Conservation (phyloP, 2,797 vertebrate genomes). For the Melanotaenia maccullochi region DNA sequence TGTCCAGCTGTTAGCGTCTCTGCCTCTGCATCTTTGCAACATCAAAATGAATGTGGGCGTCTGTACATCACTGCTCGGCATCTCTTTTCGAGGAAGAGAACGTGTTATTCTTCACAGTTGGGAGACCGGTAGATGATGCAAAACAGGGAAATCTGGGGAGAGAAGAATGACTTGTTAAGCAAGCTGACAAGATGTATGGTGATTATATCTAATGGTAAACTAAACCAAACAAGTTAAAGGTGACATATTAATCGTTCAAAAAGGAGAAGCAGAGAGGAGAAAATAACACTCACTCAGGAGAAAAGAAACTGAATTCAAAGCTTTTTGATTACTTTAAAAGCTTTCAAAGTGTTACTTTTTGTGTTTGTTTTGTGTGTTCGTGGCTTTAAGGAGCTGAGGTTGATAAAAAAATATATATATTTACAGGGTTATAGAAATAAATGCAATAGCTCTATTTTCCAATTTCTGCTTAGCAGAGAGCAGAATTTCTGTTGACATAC, state of each 20-base stretch:
- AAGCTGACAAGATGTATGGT: constrained; percentile 5
- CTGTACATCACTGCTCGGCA: constrained; percentile 66
- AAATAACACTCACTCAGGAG: not conserved
- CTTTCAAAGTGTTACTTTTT: not conserved
- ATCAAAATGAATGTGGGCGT: constrained; percentile 54
- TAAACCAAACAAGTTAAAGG: constrained; percentile 21
- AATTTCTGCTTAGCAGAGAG: not conserved
- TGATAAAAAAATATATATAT: constrained; percentile 4
- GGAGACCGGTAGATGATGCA: constrained; percentile 80
- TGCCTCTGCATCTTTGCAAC: constrained; percentile 39
- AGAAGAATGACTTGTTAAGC: constrained; percentile 38
- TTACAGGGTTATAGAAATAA: not conserved
- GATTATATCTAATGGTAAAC: constrained; percentile 15
- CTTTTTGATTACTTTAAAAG: not conserved
- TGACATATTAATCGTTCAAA: constrained; percentile 32
- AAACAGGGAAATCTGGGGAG: constrained; percentile 74
- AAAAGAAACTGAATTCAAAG: not conserved
- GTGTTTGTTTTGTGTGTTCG: constrained; percentile 2
- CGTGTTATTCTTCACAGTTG: constrained; percentile 81
- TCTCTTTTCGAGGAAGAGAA: constrained; percentile 63
- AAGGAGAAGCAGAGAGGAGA: not conserved
- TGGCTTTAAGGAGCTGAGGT: not conserved
- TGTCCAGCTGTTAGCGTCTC: constrained; percentile 21
- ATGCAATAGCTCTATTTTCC: not conserved
- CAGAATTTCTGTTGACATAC: not conserved